These are phyloP conservation scores for Leptinotarsa undecemlineata DNA, from an alignment of 1,140 invertebrate species.

Conservation along the genomic window DNA sequence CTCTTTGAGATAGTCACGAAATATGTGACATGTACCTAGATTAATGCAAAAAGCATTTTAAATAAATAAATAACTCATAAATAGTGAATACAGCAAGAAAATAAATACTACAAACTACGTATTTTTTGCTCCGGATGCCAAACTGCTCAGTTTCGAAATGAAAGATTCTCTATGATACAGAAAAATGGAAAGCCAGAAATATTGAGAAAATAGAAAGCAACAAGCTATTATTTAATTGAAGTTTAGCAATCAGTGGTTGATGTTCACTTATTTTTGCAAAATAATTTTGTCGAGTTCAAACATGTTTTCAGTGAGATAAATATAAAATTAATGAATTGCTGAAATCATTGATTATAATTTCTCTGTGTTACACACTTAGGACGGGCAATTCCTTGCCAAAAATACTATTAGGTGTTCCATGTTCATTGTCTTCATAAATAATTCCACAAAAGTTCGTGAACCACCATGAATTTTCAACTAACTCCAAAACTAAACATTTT, in stretches of 20 bases:
- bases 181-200: slow-evolving; percentile 14
- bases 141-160: slow-evolving; percentile 19
- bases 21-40: slow-evolving; percentile 55
- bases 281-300: no score
- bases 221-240: neutral
- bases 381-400: no score
- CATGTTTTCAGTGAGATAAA: no score
- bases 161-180: slow-evolving; percentile 23
- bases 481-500: slow-evolving; percentile 26
- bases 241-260: neutral
- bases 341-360: no score
- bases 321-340: no score
- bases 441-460: neutral
- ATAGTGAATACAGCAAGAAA: slow-evolving; percentile 47
- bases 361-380: no score
- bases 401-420: no score
- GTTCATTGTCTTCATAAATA: neutral
- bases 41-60: slow-evolving; percentile 47
- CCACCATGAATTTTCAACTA: neutral
- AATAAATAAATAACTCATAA: slow-evolving; percentile 41
- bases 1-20: slow-evolving; percentile 37
- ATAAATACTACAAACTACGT: slow-evolving; percentile 32
- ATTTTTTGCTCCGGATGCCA: slow-evolving; percentile 7
- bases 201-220: neutral
- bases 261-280: no score